phyloP scores from a whole-genome alignment of 2,113 vertebrate species.

The Cheilinus undulatus region DNA sequence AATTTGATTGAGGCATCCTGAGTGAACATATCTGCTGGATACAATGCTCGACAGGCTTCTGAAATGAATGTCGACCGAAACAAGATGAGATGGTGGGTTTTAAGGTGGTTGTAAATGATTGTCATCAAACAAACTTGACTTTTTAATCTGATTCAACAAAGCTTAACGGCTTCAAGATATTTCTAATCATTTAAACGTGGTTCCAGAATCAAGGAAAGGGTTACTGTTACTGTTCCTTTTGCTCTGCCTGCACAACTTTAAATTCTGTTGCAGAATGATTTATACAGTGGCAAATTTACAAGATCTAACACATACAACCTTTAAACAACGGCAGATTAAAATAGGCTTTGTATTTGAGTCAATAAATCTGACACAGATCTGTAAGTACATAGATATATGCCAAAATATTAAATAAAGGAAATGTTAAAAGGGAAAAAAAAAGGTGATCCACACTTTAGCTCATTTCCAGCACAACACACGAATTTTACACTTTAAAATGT shows the following conservation, averaged over 20 bases:
- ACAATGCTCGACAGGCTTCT: constrained; percentile 29
- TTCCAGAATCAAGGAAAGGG: neutral
- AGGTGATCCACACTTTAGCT: too few relatives aligned
- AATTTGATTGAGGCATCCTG: constrained; percentile 33
- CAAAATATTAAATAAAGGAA: too few relatives aligned
- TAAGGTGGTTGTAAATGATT: neutral
- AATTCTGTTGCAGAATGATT: neutral
- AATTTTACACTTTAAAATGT: too few relatives aligned
- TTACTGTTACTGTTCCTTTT: neutral
- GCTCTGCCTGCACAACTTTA: neutral
- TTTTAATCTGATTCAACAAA: constrained; percentile 19
- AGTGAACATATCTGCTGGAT: constrained; percentile 37
- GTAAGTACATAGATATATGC: too few relatives aligned
- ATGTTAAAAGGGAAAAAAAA: too few relatives aligned
- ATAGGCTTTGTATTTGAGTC: too few relatives aligned
- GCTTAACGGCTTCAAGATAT: constrained; percentile 5
- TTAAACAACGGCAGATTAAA: neutral
- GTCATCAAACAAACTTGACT: constrained; percentile 40
- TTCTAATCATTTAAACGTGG: constrained; percentile 1
- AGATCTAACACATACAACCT: neutral
- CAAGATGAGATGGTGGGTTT: neutral
- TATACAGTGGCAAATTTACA: neutral
- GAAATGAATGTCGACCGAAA: constrained; percentile 51
- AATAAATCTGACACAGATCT: too few relatives aligned
- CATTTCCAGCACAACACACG: too few relatives aligned